Conservation (phyloP, 64 coral and sea anemone genomes). For the Cladopsammia gracilis region DNA sequence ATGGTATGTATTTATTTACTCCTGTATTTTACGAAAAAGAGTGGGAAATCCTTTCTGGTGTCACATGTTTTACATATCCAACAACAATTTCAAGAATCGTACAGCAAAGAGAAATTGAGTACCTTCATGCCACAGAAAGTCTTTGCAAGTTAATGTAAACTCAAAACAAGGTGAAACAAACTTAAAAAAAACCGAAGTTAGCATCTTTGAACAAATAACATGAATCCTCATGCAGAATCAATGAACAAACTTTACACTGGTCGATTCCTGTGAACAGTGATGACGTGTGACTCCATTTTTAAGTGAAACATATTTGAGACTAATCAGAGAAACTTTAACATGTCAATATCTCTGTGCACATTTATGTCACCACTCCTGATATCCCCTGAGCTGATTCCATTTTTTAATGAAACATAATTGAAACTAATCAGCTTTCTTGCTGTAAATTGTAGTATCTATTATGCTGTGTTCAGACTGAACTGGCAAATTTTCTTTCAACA, state of each 20-base stretch:
- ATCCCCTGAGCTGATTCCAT: not conserved
- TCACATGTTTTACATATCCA: not conserved
- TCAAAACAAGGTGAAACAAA: not conserved
- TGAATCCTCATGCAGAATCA: not conserved
- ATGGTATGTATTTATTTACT: too few species aligned
- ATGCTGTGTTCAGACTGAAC: not conserved
- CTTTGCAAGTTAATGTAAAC: not conserved
- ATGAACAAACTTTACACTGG: too few species aligned
- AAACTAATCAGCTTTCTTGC: not conserved
- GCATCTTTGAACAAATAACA: not conserved
- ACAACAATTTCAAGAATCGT: not conserved
- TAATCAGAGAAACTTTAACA: not conserved
- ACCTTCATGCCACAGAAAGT: not conserved
- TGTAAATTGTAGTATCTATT: not conserved
- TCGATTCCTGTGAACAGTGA: too few species aligned
- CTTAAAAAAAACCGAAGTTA: not conserved
- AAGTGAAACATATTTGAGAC: too few species aligned
- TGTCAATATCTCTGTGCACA: not conserved
- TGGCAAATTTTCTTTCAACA: not conserved
- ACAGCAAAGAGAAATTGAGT: not conserved
- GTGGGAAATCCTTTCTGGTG: not conserved
- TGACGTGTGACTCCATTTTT: too few species aligned
- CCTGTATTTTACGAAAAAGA: not conserved
- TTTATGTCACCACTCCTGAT: not conserved
- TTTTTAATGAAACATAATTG: conserved; percentile 16